A percentile compares a stretch with the other conserved stretches of the same genome.
These are phyloP conservation scores for Falcunculus frontatus DNA, from an alignment of 2,113 vertebrate species.

Conservation along the genomic window DNA sequence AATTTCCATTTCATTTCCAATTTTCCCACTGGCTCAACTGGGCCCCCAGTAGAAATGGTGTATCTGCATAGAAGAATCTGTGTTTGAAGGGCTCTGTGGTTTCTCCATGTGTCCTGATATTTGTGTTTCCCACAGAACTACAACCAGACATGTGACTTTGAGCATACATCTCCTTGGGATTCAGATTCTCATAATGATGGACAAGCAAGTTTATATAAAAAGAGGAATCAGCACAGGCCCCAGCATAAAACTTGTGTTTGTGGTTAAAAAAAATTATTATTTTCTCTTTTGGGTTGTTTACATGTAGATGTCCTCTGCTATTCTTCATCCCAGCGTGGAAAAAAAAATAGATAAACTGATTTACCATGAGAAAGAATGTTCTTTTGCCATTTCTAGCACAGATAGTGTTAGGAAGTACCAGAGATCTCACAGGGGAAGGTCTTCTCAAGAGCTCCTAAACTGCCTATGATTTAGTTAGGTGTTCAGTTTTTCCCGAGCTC, in stretches of 20 bases:
- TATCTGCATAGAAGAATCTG: neutral
- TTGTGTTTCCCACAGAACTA: neutral
- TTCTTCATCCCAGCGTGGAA: neutral
- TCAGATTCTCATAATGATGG: neutral
- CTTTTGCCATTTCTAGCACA: neutral
- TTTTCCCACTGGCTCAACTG: neutral
- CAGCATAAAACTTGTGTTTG: neutral
- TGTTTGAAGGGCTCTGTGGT: neutral
- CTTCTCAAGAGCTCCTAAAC: slow-evolving; percentile 10
- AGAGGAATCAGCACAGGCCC: neutral
- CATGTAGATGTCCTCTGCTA: neutral
- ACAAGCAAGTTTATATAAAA: neutral
- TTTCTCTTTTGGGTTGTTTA: neutral
- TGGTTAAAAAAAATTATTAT: neutral
- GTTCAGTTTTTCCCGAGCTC: neutral
- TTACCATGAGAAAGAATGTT: neutral
- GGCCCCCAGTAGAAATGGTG: neutral
- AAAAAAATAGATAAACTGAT: neutral
- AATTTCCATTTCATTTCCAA: neutral
- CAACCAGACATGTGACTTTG: neutral
- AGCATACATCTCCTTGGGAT: neutral
- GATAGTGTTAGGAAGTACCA: neutral
- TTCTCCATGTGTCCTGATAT: neutral
- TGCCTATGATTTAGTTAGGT: neutral
- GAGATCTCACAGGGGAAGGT: neutral